Evolutionary conservation across 2,888 invertebrate species (phyloP), one percentile per base, ranked within the genome.

Genomic region (Oxyteleia sp.): DNA sequence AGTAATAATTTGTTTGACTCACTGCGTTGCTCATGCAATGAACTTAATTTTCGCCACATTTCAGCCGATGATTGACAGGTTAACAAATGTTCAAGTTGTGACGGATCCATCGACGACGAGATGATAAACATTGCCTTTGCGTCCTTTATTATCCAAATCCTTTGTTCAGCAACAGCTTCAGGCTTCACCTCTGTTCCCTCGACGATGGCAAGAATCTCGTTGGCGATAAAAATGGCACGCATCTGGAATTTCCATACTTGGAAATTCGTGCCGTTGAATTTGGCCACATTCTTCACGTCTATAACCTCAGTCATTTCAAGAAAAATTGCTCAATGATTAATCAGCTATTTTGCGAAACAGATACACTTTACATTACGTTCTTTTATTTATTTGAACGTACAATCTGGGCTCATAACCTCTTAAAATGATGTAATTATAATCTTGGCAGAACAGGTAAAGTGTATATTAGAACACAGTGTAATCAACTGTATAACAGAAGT

Each of bases 231-330:
- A 15, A 51, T 51, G 8, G 57, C 43, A 0, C 20, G 11, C 23
- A 76, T 66, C 23, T 71, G 75, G 18, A 69, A 69, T 32, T 71
- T 82, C 66, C 76, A 74, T 3, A 59, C 20, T 35, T 78, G 69
- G 63, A 63, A 69, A 35, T 78, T 78, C n/a, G 45, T 32, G 0
- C 69, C 63, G 11, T 78, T 55, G 43, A 78, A 78, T 35, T 78
- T 78, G 0, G 29, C 4, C 13, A 64, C 26, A 15, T 32, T 75
- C 2, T 18, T 55, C 15, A 63, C 7, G 11, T 29, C 26, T 3
- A 16, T 45, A n/a, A n/a, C n/a, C n/a, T n/a, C n/a, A n/a, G n/a
- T n/a, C n/a, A n/a, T n/a, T n/a, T n/a, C n/a, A n/a, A n/a, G n/a
- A n/a, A n/a, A n/a, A n/a, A n/a, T n/a, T n/a, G n/a, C n/a, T n/a